phyloP scores from a whole-genome alignment of 2,888 invertebrate genomes.

The Dolichopus griseipennis region DNA sequence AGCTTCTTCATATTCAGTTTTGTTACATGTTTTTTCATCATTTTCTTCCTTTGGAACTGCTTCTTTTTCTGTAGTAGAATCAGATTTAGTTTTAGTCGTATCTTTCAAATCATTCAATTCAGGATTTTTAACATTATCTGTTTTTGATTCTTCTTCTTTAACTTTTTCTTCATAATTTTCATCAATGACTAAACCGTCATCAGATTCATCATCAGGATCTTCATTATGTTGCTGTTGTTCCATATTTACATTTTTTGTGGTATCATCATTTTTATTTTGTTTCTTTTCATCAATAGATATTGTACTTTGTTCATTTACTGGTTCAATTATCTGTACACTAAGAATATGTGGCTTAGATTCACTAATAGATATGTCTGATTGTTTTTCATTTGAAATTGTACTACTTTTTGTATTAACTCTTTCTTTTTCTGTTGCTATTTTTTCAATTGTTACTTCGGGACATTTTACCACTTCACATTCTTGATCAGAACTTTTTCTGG shows the following conservation, averaged over 20 bases:
- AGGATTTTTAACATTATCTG: background rate
- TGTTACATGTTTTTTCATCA: background rate
- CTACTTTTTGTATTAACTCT: background rate
- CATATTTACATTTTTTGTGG: background rate
- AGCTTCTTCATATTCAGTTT: background rate
- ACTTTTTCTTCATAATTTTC: conserved; percentile 1
- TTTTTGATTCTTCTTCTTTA: background rate
- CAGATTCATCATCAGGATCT: background rate
- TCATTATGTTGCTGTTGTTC: background rate
- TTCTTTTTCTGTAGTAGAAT: background rate
- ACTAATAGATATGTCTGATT: background rate
- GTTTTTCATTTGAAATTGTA: background rate
- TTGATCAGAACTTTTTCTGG: background rate
- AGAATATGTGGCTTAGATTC: background rate
- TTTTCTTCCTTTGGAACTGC: background rate
- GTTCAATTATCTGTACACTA: background rate
- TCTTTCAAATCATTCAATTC: background rate
- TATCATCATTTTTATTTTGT: background rate
- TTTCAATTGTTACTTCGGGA: background rate
- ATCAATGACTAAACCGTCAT: conserved; percentile 4
- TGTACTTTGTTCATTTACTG: background rate
- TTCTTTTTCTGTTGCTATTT: background rate
- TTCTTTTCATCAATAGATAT: background rate
- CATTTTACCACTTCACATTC: background rate
- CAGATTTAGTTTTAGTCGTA: background rate